A percentile compares a stretch with the other conserved stretches of the same genome.
phyloP scores from a whole-genome alignment of 2,888 invertebrate species.

The Cheilosia impressa region DNA sequence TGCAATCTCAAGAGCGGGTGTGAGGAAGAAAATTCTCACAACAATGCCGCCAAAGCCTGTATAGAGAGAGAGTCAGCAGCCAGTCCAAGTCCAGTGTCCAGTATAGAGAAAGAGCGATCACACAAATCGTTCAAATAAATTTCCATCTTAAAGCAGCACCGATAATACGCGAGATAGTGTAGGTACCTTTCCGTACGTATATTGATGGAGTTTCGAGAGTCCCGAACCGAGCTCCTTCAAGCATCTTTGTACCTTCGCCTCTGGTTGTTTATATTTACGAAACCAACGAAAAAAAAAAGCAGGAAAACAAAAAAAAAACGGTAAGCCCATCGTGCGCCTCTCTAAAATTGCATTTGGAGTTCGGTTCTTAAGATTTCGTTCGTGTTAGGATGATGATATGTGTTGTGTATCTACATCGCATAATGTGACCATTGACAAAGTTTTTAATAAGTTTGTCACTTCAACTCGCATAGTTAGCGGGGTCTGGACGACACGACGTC shows the following conservation, averaged over 20 bases:
- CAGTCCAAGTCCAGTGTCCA: conserved; percentile 5
- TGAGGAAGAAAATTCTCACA: conserved; percentile 42
- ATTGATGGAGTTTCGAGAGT: conserved; percentile 38
- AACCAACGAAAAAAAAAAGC: conserved; percentile 20
- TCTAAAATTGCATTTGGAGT: conserved; percentile 55
- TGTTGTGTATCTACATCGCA: conserved; percentile 70
- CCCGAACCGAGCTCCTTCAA: conserved; percentile 40
- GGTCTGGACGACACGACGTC: not conserved
- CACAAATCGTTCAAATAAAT: conserved; percentile 73
- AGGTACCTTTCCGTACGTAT: not conserved
- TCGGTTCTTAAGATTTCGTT: conserved; percentile 35
- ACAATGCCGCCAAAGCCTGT: conserved; percentile 63
- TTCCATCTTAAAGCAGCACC: conserved; percentile 70
- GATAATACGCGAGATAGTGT: conserved; percentile 47
- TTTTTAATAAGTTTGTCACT: conserved; percentile 75
- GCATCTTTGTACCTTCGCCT: conserved; percentile 31
- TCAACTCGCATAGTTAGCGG: conserved; percentile 11
- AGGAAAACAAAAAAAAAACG: conserved; percentile 20
- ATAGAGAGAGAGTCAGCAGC: not conserved
- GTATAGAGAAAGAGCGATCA: conserved; percentile 5
- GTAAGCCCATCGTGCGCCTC: conserved; percentile 9
- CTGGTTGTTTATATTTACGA: conserved; percentile 63
- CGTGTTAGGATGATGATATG: conserved; percentile 50
- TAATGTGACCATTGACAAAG: conserved; percentile 74
- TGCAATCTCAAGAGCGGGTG: conserved; percentile 15